These are phyloP conservation scores for Diabrotica virgifera DNA, from an alignment of 1,140 invertebrate species.

Conservation along the genomic window DNA sequence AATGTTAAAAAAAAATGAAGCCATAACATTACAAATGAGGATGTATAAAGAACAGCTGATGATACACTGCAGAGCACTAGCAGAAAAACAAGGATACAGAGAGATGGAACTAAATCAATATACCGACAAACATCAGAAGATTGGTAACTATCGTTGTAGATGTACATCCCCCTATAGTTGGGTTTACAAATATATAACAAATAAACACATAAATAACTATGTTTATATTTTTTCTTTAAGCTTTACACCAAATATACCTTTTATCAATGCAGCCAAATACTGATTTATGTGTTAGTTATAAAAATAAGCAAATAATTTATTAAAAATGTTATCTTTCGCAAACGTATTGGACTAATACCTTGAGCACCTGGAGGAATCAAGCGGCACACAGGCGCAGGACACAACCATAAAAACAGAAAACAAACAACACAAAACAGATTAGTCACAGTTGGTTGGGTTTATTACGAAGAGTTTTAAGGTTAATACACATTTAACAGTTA, in stretches of 20 bases:
- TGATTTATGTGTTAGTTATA: neutral
- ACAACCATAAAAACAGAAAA: slow-evolving; percentile 47
- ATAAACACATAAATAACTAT: neutral
- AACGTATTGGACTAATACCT: slow-evolving; percentile 56
- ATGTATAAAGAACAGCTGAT: too few species aligned
- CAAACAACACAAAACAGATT: slow-evolving; percentile 47
- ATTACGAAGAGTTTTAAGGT: neutral
- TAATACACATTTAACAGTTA: slow-evolving; percentile 9
- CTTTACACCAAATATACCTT: neutral
- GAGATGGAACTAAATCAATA: too few species aligned
- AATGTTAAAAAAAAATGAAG: too few species aligned
- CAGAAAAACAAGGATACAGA: too few species aligned
- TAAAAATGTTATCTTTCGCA: neutral
- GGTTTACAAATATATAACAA: too few species aligned
- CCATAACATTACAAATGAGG: too few species aligned
- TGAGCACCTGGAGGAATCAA: slow-evolving; percentile 62
- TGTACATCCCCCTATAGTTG: too few species aligned
- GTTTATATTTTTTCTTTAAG: neutral
- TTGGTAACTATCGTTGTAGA: too few species aligned
- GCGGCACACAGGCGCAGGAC: slow-evolving; percentile 44
- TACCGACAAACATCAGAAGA: too few species aligned
- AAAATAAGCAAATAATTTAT: slow-evolving; percentile 21
- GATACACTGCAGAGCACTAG: too few species aligned
- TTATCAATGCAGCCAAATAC: neutral
- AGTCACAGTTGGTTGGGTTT: slow-evolving; percentile 32